Percentiles rank a stretch among this genome's conserved stretches.
phyloP scores from a whole-genome alignment of 2,113 vertebrate species.

The Anoura caudifer region DNA sequence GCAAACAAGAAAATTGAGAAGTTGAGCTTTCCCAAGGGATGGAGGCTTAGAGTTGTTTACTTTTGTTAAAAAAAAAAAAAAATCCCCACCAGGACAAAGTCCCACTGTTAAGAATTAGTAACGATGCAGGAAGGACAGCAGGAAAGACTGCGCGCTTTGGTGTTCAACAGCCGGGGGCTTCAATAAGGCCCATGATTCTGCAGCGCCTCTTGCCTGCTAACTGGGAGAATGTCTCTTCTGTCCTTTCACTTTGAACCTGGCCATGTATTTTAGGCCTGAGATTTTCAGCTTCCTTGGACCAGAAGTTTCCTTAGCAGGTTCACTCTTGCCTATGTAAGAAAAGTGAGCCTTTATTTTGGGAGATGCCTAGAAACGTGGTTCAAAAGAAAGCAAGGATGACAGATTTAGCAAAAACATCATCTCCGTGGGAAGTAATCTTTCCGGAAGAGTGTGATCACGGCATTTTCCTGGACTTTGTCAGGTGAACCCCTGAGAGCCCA shows the following conservation, averaged over 20 bases:
- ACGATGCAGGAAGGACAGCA: not conserved
- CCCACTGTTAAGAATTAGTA: not conserved
- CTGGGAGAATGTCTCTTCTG: not conserved
- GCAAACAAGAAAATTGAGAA: not conserved
- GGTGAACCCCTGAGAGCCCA: not conserved
- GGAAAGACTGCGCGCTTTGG: not conserved
- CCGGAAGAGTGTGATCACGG: not conserved
- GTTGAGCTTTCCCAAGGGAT: not conserved
- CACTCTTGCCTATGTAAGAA: not conserved
- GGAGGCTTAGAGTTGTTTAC: not conserved
- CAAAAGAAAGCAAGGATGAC: not conserved
- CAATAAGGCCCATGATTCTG: not conserved
- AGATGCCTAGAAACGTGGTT: not conserved
- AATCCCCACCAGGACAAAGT: not conserved
- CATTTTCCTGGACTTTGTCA: conserved; percentile 29
- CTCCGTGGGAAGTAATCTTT: not conserved
- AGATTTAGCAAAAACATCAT: not conserved
- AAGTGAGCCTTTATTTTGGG: not conserved
- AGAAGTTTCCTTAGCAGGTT: not conserved
- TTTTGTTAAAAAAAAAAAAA: not conserved
- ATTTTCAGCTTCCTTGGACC: not conserved
- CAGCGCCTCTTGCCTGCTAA: not conserved
- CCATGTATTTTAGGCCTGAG: not conserved
- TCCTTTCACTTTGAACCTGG: not conserved
- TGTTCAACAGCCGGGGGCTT: not conserved